Base-by-base conservation (phyloP, 2,888 invertebrate genomes). In the Eulithis prunata region DNA sequence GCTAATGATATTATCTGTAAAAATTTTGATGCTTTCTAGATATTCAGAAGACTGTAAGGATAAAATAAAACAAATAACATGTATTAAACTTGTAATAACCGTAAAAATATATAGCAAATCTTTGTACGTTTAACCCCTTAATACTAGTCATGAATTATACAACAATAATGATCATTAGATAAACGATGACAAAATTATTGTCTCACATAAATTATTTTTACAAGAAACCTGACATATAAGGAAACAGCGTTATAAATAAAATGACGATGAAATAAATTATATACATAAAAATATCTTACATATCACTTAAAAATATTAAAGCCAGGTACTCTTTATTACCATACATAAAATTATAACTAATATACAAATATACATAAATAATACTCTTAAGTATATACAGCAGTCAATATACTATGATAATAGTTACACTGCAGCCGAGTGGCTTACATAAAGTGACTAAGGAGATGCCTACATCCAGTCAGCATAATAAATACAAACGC, bases 221-320 rank as follows among this genome's bases (percentile, higher is more conserved):
- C 11, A 43, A 63, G 53, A 62, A 56, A 70, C 55, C 43, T 60
- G 32, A 65, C 53, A 62, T 51, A n/a, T 55, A 57, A 56, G 45
- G 13, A 56, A 43, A 59, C 21, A 13, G 49, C 4, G 51, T 55
- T 52, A 46, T 43, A 69, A 54, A 46, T 43, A 69, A 56, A 58
- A 72, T 66, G 61, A 71, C 68, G 68, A 71, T 71, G 69, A 74
- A 72, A 68, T 73, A 72, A 72, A 71, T 61, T 55, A 65, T 57
- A 75, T 70, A 77, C 69, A 72, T 63, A 75, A 68, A 21, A 71
- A 75, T 72, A 81, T 77, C 80, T 82, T 81, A 83, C 66, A 83
- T 73, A 77, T 76, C 70, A 84, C 86, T 87, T 89, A 89, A 82
- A 77, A 79, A 84, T 86, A 89, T 90, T 90, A 90, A 90, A 90